Evolutionary conservation across 1,140 invertebrate species (phyloP).

Genomic region (Zaprionus ghesquierei): DNA sequence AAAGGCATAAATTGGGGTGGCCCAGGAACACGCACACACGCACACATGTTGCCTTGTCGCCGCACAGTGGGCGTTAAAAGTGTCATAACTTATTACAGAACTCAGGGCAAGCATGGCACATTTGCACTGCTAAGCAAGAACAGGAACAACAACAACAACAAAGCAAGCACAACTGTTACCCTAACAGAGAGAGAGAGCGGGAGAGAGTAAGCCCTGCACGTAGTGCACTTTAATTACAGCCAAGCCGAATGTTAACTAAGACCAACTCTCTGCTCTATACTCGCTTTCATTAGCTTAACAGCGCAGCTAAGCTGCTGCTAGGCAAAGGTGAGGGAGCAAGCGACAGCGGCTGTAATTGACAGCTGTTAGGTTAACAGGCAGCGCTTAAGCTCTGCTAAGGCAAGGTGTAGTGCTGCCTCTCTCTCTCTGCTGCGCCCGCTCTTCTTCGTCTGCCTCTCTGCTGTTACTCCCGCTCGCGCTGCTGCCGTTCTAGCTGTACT

Average conservation of each 20-base stretch:
- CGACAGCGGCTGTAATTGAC: slow-evolving; percentile 63
- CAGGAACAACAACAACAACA: not conserved
- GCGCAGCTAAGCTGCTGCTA: slow-evolving; percentile 51
- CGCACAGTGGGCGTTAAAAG: slow-evolving; percentile 67
- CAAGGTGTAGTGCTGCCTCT: not conserved
- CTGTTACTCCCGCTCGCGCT: not conserved
- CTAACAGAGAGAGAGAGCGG: not conserved
- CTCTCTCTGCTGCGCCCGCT: not conserved
- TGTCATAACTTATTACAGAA: slow-evolving; percentile 73
- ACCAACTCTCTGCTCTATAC: slow-evolving; percentile 1
- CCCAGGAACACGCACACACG: slow-evolving; percentile 21
- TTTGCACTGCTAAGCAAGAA: slow-evolving; percentile 44
- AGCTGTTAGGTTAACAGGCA: slow-evolving; percentile 71
- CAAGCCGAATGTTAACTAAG: slow-evolving; percentile 2
- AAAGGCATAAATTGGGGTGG: slow-evolving; percentile 49
- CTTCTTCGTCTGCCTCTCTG: not conserved
- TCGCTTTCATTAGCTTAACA: slow-evolving; percentile 60
- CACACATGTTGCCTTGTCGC: not conserved
- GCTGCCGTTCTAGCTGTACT: not conserved
- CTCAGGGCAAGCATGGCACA: slow-evolving; percentile 57
- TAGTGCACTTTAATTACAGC: slow-evolving; percentile 73
- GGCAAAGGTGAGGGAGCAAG: not conserved
- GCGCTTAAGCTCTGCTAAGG: slow-evolving; percentile 35
- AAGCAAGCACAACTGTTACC: not conserved
- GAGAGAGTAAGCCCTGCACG: slow-evolving; percentile 29